A percentile compares a stretch with the other conserved stretches of the same genome.
Conservation (phyloP, 2,888 invertebrate species). For the Gymnosoma rotundatum region DNA sequence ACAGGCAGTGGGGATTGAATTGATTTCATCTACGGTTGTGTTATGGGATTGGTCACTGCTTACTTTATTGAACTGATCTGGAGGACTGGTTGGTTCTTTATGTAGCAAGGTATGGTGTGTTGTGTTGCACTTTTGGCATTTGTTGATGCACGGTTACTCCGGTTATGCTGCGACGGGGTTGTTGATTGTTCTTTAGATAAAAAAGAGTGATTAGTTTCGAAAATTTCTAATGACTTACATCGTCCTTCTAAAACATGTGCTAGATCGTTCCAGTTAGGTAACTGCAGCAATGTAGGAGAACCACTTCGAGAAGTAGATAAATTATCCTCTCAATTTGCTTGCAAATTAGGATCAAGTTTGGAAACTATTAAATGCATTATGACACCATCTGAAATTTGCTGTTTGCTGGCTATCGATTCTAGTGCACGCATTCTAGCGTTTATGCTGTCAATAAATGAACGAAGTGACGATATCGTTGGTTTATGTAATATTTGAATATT, state of each 20-base stretch:
- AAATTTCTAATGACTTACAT: slow-evolving; percentile 29
- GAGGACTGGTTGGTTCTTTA: not conserved
- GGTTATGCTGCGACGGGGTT: slow-evolving; percentile 10
- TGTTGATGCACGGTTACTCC: not conserved
- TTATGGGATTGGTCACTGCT: no score
- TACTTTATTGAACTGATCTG: no score
- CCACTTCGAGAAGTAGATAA: not conserved
- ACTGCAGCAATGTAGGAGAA: not conserved
- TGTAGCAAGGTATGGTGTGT: slow-evolving; percentile 34
- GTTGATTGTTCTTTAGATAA: not conserved
- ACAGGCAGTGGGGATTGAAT: slow-evolving; percentile 32
- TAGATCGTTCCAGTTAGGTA: slow-evolving; percentile 29
- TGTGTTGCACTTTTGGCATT: slow-evolving; percentile 26
- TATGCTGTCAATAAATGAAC: slow-evolving; percentile 19
- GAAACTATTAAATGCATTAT: slow-evolving; percentile 50
- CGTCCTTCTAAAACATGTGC: slow-evolving; percentile 25
- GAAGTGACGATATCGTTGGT: not conserved
- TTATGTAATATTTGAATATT: slow-evolving; percentile 45
- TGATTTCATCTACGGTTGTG: slow-evolving; percentile 33
- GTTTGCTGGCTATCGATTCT: slow-evolving; percentile 51
- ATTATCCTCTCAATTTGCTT: slow-evolving; percentile 60
- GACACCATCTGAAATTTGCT: slow-evolving; percentile 58
- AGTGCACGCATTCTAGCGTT: slow-evolving; percentile 62
- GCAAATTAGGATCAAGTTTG: slow-evolving; percentile 52
- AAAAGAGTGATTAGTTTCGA: not conserved